Conservation (phyloP, 2,797 vertebrate genomes). For the Betta splendens region DNA sequence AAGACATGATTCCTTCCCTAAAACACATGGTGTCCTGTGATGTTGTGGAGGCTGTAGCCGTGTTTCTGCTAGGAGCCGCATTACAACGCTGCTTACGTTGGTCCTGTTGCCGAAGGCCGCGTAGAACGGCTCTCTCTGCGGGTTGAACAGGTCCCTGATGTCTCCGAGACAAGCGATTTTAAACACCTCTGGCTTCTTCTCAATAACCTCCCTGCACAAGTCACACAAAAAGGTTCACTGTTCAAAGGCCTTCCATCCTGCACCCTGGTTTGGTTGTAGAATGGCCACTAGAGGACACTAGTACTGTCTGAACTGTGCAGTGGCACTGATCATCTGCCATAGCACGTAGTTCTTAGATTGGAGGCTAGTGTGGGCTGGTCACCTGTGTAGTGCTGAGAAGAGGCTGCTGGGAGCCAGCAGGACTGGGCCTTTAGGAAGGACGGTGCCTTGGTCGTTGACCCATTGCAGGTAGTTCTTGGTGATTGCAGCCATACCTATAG, state of each 20-base stretch:
- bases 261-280: too few relatives aligned
- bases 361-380: not conserved
- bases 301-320: not conserved
- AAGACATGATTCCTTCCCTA: not conserved
- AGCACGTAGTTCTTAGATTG: too few relatives aligned
- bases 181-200: constrained; percentile 95
- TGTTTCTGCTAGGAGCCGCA: not conserved
- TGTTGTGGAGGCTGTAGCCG: not conserved
- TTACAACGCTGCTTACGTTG: constrained; percentile 81
- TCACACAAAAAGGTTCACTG: constrained; percentile 3
- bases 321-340: not conserved
- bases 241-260: too few relatives aligned
- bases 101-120: constrained; percentile 94
- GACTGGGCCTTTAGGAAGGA: constrained; percentile 92
- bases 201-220: constrained; percentile 90
- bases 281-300: constrained; percentile 23
- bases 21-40: not conserved
- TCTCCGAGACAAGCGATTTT: constrained; percentile 93
- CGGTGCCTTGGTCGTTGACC: constrained; percentile 89
- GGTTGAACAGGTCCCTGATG: constrained; percentile 88
- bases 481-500: constrained; percentile 93
- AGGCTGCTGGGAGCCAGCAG: constrained; percentile 95
- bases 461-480: constrained; percentile 93
- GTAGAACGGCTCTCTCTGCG: constrained; percentile 84
- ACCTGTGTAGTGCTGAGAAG: constrained; percentile 96